These are phyloP conservation scores for Chloroceryle amazona DNA, from an alignment of 2,797 vertebrate species.

Conservation along the genomic window DNA sequence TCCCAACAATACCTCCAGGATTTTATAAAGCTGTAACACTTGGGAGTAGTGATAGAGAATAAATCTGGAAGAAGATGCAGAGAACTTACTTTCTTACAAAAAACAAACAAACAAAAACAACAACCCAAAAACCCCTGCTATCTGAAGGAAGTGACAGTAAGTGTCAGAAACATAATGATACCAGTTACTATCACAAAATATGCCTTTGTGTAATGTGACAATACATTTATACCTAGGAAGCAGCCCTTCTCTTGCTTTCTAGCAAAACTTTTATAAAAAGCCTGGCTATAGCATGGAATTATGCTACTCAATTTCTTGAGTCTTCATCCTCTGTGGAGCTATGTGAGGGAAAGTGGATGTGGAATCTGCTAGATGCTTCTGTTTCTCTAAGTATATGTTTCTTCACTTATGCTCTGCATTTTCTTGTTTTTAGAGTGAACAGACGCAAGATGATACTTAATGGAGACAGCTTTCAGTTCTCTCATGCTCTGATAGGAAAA, in stretches of 20 bases:
- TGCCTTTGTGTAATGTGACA: not conserved
- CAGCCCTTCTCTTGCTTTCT: not conserved
- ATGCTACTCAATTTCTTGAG: not conserved
- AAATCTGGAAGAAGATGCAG: not conserved
- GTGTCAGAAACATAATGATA: not conserved
- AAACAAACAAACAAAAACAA: not conserved
- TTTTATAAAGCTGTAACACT: slow-evolving; percentile 26
- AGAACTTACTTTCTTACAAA: not conserved
- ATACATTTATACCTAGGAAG: not conserved
- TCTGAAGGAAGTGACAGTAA: not conserved
- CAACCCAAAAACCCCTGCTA: not conserved
- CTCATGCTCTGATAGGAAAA: not conserved
- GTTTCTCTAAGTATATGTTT: slow-evolving; percentile 16
- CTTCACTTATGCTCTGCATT: slow-evolving; percentile 18
- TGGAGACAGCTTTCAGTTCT: slow-evolving; percentile 40
- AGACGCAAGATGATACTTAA: slow-evolving; percentile 29
- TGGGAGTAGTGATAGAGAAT: not conserved
- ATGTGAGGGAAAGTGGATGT: not conserved
- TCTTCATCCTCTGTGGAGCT: not conserved
- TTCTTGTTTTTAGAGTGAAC: slow-evolving; percentile 52
- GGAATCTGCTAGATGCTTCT: not conserved
- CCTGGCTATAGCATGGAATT: not conserved
- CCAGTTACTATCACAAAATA: not conserved
- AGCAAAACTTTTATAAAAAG: not conserved
- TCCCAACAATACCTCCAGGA: not conserved